Base-by-base conservation (phyloP, 2,113 vertebrate genomes). In the Dipodomys spectabilis region DNA sequence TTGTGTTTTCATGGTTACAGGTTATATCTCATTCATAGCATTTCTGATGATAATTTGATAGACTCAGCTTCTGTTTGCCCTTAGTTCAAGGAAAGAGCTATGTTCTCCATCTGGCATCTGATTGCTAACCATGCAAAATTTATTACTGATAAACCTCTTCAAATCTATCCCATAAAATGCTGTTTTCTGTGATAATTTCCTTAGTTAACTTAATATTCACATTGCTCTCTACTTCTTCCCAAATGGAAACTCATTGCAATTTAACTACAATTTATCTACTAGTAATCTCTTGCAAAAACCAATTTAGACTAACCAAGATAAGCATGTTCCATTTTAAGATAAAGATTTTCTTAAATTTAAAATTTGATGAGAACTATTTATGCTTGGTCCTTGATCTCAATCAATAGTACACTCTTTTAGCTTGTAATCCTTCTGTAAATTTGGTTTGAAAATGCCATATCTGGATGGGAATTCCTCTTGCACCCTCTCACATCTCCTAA, bases 21-120 rank as follows among this genome's bases (percentile, higher is more conserved):
- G 20, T 71, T 82, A n/a, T 88, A 49, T 82, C 77, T 90, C 60
- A 85, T 53, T 22, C 19, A 7, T 64, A 77, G 35, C 28, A 80
- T 23, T 93, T 12, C 44, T 95, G 27, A 87, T 79, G 45, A 82
- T 84, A 85, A 90, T 88, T 94, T 86, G 87, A 92, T 82, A 93
- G 19, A 84, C 20, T 85, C 60, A 74, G n/a, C n/a, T 78, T 88
- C 82, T 81, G 65, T 94, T 86, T 75, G 15, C 4, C 57, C 35
- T 90, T 82, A 44, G 60, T 94, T 91, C 64, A 92, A 71, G 80
- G 85, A 45, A 92, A 90, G 30, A 94, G 92, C 91, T 73, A 25
- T 16, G 84, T 60, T 75, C 6, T 68, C 94, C 19, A 28, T 87
- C 64, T 89, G 80, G 30, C 62, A 62, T 82, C 82, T 95, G 93